Base-by-base conservation (phyloP, 2,888 invertebrate genomes). In the Cinara cedri region DNA sequence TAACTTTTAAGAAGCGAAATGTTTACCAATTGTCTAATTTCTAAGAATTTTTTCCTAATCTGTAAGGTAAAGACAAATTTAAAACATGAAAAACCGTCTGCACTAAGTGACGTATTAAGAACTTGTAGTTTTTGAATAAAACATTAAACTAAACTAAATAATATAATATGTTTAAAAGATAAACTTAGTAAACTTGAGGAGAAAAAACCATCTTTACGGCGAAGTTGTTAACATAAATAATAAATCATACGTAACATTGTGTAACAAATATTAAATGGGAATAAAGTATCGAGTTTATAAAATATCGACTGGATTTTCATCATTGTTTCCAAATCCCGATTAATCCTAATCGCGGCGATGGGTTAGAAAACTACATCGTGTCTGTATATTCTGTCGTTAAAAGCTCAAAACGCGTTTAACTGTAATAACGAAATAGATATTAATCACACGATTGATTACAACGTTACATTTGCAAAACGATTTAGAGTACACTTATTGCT, bases 261-360 rank as follows among this genome's bases (percentile, higher is more conserved):
- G 10, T 54, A n/a, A 19, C 0, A 13, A 34, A 14, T 34, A 26
- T 62, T n/a, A n/a, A n/a, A n/a, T 16, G 14, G 44, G 44, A 65
- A 65, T 21, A 65, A 24, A 46, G 46, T 65, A 19, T 46, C 9
- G 24, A 46, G 65, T 65, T 24, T 21, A 65, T 65, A 46, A 65
- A 44, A 65, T 44, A 21, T 65, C 44, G 21, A 46, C 65, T 65
- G 16, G 46, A 46, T 68, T 68, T 68, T 68, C 26, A n/a, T 26
- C 24, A 49, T 68, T 60, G n/a, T 26, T 34, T 51, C 16, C 68
- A n/a, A 49, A 51, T 68, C 49, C 26, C 13, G 26, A 14, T 68
- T 49, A 68, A 26, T 19, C 51, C 26, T 19, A 51, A 26, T 19
- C 26, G 44, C n/a, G n/a, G n/a, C n/a, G n/a, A n/a, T 13, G 13